Evolutionary conservation across 30 jellyfish, hydroid and myxozoan genomes (phyloP), one percentile per base, ranked within the genome.

Genomic region (Morbakka virulenta): DNA sequence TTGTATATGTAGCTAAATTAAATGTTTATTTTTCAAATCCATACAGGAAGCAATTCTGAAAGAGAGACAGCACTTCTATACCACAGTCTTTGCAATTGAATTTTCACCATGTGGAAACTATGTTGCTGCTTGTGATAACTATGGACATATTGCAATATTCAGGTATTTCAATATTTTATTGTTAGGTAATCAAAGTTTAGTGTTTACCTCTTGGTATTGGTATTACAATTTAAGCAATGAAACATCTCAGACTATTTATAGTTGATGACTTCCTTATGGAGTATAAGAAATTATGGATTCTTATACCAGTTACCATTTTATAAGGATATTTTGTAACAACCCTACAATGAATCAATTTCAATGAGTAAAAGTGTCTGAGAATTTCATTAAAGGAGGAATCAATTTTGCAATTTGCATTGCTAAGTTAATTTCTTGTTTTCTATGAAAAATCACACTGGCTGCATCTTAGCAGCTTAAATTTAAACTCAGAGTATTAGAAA

Each of bases 51-150:
- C 47, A 12, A 48, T 32, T 2, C 28, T 2, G 30, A 27, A 62
- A 49, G 12, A 82, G 33, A 70, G 95, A 25, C 49, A 67, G 26
- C 79, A 69, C 20, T 52, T 89, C 14, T 77, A 81, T 32, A 67
- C 93, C 28, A 89, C 91, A 1, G 75, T 89, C 3, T 89, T 81
- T 53, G 89, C 80, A 53, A 88, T 79, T 35, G 87, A 36, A 6
- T 89, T 36, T 63, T 89, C 97, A 62, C 97, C 97, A 32, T 89
- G 97, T 75, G 97, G 97, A 22, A 89, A 75, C n/a, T 89, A 89
- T 65, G 61, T 89, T 57, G 97, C 68, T 0, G 83, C 95, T 14
- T 32, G 95, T 50, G 77, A 77, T 76, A 89, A 76, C 49, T 82
- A 47, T 82, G 97, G 97, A 4, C 62, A 82, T 32, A 76, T 89